These are phyloP conservation scores for Lypha dubia DNA, from an alignment of 2,888 invertebrate species.

Conservation along the genomic window DNA sequence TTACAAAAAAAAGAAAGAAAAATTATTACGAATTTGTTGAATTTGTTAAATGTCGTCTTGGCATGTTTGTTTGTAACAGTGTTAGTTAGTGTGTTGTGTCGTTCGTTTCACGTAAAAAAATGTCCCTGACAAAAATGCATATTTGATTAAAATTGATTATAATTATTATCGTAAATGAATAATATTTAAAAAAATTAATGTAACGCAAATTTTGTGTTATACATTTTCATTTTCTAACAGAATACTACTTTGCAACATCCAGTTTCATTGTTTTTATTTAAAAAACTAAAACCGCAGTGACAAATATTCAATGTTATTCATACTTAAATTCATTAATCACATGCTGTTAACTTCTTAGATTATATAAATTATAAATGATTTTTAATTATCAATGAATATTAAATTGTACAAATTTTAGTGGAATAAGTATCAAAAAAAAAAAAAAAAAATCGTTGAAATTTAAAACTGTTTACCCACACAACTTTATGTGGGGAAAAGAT, in stretches of 20 bases:
- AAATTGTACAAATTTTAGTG: no score
- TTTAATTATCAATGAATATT: neutral
- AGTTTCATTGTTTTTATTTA: constrained; percentile 23
- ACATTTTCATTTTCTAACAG: constrained; percentile 44
- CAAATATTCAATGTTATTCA: constrained; percentile 50
- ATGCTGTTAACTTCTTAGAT: neutral
- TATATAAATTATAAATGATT: neutral
- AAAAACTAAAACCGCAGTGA: constrained; percentile 14
- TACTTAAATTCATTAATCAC: constrained; percentile 50
- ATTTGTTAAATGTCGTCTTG: constrained; percentile 45
- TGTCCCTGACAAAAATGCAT: constrained; percentile 71
- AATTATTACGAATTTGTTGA: neutral
- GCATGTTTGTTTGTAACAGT: constrained; percentile 1
- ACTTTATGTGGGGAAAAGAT: no score
- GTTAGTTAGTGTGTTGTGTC: neutral
- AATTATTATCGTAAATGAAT: constrained; percentile 58
- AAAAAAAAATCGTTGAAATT: no score
- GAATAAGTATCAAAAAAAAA: no score
- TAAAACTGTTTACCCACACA: no score
- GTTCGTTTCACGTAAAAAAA: constrained; percentile 55
- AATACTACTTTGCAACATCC: constrained; percentile 59
- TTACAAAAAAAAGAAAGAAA: neutral
- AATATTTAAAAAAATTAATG: constrained; percentile 9
- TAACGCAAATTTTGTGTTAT: constrained; percentile 39
- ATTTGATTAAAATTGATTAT: constrained; percentile 67